Percentiles rank a stretch among this genome's conserved stretches.
Evolutionary conservation across 30 jellyfish, hydroid and myxozoan genomes (phyloP).

Genomic region (Euphysa ruthae): DNA sequence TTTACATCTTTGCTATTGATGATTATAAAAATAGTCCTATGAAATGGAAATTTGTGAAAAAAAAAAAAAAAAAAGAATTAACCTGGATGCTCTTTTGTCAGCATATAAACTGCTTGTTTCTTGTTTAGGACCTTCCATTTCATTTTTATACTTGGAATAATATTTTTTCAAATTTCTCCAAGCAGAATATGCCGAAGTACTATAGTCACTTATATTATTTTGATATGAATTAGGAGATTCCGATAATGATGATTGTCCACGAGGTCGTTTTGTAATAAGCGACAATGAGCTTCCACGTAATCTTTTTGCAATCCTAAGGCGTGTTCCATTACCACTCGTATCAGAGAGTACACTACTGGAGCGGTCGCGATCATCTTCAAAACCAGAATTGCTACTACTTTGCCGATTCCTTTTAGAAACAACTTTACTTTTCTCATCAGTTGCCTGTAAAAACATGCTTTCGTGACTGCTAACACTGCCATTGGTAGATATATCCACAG

Average conservation of each 20-base stretch:
- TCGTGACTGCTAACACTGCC: constrained; percentile 67
- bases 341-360: constrained; percentile 57
- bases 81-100: no score
- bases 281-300: constrained; percentile 72
- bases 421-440: background rate
- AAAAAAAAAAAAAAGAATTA: no score
- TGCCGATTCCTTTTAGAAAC: background rate
- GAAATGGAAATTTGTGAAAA: no score
- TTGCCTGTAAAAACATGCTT: constrained; percentile 26
- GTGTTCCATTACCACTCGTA: constrained; percentile 30
- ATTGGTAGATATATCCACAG: constrained; percentile 21
- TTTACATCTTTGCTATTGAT: no score
- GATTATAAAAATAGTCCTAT: no score
- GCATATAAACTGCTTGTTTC: no score
- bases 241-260: constrained; percentile 39
- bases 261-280: constrained; percentile 47
- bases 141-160: no score
- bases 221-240: constrained; percentile 67
- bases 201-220: constrained; percentile 34
- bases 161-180: constrained; percentile 86
- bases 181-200: constrained; percentile 79
- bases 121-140: no score
- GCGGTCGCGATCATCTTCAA: constrained; percentile 68
- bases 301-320: constrained; percentile 34
- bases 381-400: constrained; percentile 6